Conservation (phyloP, 2,113 vertebrate genomes). For the Saguinus midas region DNA sequence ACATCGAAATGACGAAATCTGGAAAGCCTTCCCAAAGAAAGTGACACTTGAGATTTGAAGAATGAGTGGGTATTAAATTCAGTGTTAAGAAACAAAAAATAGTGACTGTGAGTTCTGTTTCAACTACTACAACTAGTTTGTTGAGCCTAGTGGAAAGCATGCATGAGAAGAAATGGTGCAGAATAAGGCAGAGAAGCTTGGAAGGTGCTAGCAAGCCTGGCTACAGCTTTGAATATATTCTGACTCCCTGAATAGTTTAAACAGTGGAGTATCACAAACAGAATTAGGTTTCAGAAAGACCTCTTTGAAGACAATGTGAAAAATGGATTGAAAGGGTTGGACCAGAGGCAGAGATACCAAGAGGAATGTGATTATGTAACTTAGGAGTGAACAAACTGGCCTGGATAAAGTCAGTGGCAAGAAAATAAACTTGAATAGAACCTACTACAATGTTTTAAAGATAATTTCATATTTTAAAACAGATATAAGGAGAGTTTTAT, state of each 20-base stretch:
- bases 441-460: neutral
- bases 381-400: neutral
- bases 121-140: neutral
- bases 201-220: neutral
- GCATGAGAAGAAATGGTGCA: neutral
- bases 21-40: conserved; percentile 20
- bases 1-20: neutral
- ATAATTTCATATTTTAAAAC: conserved; percentile 26
- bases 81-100: neutral
- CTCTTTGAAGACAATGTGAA: neutral
- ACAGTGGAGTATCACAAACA: neutral
- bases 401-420: neutral
- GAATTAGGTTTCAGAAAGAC: conserved; percentile 33
- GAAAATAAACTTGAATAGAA: conserved; percentile 14
- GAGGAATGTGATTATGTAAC: neutral
- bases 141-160: neutral
- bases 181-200: neutral
- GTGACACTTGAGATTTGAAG: neutral
- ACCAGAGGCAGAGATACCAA: neutral
- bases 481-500: neutral
- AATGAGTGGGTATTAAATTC: neutral
- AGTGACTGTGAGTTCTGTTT: neutral
- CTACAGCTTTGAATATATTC: neutral
- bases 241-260: neutral
- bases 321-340: neutral